Conservation (phyloP, 2,888 invertebrate species). For the Mystacides longicornis region DNA sequence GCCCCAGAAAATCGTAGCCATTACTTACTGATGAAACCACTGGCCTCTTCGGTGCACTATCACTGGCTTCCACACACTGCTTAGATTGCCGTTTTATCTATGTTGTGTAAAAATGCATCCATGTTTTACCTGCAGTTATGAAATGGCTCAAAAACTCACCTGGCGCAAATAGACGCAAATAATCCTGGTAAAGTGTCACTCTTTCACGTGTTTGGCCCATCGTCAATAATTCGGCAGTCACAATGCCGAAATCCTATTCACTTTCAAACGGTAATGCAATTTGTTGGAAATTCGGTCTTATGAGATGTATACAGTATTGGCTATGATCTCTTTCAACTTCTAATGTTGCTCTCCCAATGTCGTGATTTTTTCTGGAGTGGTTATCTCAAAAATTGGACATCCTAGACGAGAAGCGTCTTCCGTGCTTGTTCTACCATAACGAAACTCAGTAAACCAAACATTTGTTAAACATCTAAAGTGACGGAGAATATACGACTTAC, state of each 20-base stretch:
- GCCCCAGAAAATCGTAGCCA: too few relatives aligned
- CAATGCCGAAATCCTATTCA: neutral
- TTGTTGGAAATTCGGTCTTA: neutral
- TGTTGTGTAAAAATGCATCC: neutral
- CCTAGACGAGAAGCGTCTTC: neutral
- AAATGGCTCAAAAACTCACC: neutral
- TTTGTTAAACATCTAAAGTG: neutral
- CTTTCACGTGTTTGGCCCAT: neutral
- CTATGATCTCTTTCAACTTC: neutral
- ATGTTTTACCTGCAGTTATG: neutral
- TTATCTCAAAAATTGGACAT: constrained; percentile 2
- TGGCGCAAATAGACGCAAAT: neutral
- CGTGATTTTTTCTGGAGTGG: neutral
- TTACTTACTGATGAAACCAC: too few relatives aligned
- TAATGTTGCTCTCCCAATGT: neutral
- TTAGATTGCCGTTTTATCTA: neutral
- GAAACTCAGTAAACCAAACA: neutral
- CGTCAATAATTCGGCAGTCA: neutral
- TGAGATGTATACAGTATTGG: neutral
- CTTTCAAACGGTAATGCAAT: neutral
- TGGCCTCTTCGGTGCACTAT: neutral
- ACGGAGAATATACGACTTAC: neutral
- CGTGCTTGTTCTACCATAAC: neutral
- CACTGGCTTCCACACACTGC: neutral
- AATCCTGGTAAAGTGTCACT: neutral